These are phyloP conservation scores for Siniperca chuatsi DNA, from an alignment of 2,113 vertebrate genomes.

Conservation along the genomic window DNA sequence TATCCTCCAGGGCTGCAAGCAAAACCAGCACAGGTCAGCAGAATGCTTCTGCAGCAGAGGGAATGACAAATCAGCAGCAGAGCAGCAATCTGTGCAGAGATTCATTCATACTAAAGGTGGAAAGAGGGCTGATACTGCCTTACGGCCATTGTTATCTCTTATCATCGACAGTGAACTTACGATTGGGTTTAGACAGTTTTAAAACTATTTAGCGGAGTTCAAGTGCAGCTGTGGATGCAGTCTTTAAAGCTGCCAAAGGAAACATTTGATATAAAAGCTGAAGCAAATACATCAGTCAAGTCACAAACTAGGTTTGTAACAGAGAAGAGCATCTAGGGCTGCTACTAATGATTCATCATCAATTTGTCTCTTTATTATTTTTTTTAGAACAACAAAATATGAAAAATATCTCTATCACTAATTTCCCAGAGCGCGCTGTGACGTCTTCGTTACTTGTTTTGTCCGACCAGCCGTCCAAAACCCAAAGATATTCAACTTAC, in stretches of 20 bases:
- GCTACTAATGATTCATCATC: neutral
- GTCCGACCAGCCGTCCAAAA: no score
- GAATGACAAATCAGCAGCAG: slow-evolving; percentile 27
- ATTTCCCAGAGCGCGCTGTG: no score
- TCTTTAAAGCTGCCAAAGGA: neutral
- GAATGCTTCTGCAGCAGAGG: slow-evolving; percentile 38
- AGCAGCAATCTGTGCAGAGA: slow-evolving; percentile 8
- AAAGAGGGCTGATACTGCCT: neutral
- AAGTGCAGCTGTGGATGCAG: neutral
- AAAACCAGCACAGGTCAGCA: slow-evolving; percentile 67
- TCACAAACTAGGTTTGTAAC: neutral
- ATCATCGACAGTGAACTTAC: neutral
- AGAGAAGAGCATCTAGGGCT: neutral
- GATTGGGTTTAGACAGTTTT: neutral
- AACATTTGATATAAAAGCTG: neutral
- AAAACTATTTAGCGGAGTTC: neutral
- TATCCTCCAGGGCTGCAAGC: slow-evolving; percentile 24
- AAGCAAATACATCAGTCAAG: no score
- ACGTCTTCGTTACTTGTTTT: no score
- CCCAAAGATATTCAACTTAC: no score
- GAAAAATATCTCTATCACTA: no score
- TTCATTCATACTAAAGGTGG: neutral
- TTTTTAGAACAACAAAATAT: no score
- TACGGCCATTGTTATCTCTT: neutral
- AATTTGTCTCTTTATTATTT: neutral